phyloP scores from a whole-genome alignment of 2,797 vertebrate genomes.

The Choloepus didactylus region DNA sequence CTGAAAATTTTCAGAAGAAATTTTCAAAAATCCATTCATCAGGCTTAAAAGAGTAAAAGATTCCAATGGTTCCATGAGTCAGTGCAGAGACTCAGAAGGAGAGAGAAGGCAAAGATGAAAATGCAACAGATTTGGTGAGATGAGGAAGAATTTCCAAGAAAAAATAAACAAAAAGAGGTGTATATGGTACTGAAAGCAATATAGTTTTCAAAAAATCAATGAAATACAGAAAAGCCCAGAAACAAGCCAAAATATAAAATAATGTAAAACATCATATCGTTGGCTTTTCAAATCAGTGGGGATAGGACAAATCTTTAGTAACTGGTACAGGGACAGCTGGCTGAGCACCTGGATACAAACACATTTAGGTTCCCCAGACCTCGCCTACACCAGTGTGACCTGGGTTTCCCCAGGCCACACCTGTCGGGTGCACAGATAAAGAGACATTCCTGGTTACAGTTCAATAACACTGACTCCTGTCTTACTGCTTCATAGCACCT shows the following conservation, averaged over 20 bases:
- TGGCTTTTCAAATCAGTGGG: neutral
- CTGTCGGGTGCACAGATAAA: neutral
- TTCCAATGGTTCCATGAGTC: neutral
- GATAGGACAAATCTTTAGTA: neutral
- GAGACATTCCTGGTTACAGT: too few species aligned
- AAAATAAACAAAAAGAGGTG: neutral
- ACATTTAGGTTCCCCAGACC: too few species aligned
- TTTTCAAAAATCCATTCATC: neutral
- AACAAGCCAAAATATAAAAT: neutral
- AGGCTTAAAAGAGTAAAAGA: neutral
- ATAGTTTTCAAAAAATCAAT: neutral
- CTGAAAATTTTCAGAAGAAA: constrained; percentile 33
- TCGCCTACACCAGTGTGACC: neutral
- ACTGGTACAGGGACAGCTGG: neutral
- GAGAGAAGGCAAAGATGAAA: neutral
- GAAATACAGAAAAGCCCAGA: neutral
- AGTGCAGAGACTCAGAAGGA: neutral
- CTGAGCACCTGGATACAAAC: neutral
- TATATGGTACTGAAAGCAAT: neutral
- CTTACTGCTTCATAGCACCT: neutral
- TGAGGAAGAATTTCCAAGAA: neutral
- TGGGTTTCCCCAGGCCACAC: neutral
- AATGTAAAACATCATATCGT: neutral
- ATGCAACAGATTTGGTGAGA: neutral
- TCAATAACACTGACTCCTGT: neutral